Evolutionary conservation across 2,113 vertebrate species (phyloP), one percentile per base, ranked within the genome.

Genomic region (Danio rerio): DNA sequence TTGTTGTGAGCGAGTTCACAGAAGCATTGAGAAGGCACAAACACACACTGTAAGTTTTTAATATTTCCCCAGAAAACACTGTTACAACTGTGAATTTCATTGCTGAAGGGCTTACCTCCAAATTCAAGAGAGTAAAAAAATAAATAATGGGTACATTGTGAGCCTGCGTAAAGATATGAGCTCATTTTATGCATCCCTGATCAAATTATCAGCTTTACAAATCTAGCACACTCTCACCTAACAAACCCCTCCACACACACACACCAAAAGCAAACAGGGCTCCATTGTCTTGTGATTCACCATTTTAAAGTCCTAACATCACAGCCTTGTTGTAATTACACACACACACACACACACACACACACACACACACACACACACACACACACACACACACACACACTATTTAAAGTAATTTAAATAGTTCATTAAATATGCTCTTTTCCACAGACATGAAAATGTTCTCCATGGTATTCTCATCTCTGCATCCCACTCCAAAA

Each of bases 121-220:
- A 42, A 10, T 10, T 4, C 13, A 15, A n/a, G 9, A n/a, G 71
- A 42, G 52, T 56, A 58, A n/a, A 43, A 5, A 9, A 31, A 31
- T 31, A 43, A 56, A 56, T 73, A 9, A 40, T 13, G 8, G 42
- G 9, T 45, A 45, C 42, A 45, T 8, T 66, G 40, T 66, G 40
- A n/a, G 45, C 16, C 65, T 47, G 15, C 16, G n/a, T 50, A 73
- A 55, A 73, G 40, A 68, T 66, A 50, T 56, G 21, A 55, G 45
- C 55, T 84, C 40, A 69, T 70, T 59, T 49, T 69, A n/a, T 71
- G 18, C 45, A 47, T 58, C 65, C 56, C 73, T 59, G 47, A 65
- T 73, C 13, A 63, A 75, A 68, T 69, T 12, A 65, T 45, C 13
- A 80, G 50, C n/a, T 53, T 59, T 53, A 47, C 58, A 53, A 47